Evolutionary conservation across 2,113 vertebrate species (phyloP), one percentile per base, ranked within the genome.

Genomic region (Hippolais icterina): DNA sequence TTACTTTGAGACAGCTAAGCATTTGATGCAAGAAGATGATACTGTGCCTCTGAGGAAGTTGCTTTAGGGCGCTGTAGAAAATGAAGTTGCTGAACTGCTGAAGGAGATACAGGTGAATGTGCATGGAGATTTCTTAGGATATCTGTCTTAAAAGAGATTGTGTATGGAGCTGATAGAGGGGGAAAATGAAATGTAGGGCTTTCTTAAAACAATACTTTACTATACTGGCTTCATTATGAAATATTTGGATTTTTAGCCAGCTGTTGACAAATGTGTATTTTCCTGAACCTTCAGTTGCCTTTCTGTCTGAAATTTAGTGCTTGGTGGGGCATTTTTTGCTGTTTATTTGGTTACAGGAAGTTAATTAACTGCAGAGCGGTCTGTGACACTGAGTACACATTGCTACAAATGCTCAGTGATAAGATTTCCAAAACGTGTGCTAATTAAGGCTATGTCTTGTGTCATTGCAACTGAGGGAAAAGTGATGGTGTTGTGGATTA

Each of bases 171-270:
- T 68, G 25, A 44, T 12, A 18, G 24, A 46, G 20, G 39, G 23
- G 17, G 3, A 6, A 24, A 90, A 49, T 0, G 0, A 41, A 39
- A 78, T 50, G 9, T 10, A 18, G n/a, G 3, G 0, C 44, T 54
- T 91, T 28, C 47, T 24, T 1, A 2, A 33, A 74, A 33, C 35
- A 64, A 16, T 86, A 68, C 29, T 63, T 66, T 20, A 52, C 28
- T 50, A 47, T 49, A 44, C 12, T 44, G 63, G 12, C 17, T 59
- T 53, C 15, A 15, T 53, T 16, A 50, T 35, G 7, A 65, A 83
- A 22, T 77, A 44, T 3, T 80, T 27, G 4, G 7, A 37, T 46
- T 95, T 85, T 85, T 83, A 39, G 18, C 23, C 59, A 83, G 24
- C 21, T 75, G 3, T 64, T 80, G 31, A 61, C 54, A 31, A 68